These are phyloP conservation scores for Lindbergichthys nudifrons DNA, from an alignment of 2,797 vertebrate genomes.

Conservation along the genomic window DNA sequence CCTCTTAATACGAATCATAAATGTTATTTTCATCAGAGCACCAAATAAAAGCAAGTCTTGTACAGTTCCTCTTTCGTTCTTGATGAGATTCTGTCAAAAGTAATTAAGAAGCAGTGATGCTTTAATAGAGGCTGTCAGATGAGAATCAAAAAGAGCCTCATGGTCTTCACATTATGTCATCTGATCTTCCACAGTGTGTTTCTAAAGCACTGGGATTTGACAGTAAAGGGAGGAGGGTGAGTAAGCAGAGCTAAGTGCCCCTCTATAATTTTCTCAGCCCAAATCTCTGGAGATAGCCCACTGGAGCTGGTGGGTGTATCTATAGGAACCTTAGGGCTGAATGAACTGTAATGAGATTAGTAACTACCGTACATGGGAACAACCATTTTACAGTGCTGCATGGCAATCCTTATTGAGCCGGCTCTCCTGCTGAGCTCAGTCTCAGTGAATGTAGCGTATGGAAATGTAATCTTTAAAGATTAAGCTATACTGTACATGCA, in stretches of 20 bases:
- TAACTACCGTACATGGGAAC: conserved; percentile 67
- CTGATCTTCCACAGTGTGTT: conserved; percentile 58
- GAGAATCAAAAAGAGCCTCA: conserved; percentile 38
- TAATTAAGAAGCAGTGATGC: conserved; percentile 29
- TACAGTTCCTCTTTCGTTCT: not conserved
- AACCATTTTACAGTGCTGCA: conserved; percentile 59
- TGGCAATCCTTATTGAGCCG: conserved; percentile 42
- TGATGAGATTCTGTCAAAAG: conserved; percentile 20
- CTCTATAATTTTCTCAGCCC: conserved; percentile 70
- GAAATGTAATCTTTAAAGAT: conserved; percentile 47
- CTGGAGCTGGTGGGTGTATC: conserved; percentile 66
- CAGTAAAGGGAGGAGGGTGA: conserved; percentile 51
- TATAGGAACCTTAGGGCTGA: conserved; percentile 63
- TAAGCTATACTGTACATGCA: conserved; percentile 7
- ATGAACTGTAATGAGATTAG: conserved; percentile 76
- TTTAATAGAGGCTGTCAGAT: conserved; percentile 46
- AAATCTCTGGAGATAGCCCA: conserved; percentile 65
- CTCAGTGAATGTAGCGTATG: conserved; percentile 21
- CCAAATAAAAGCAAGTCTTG: conserved; percentile 1
- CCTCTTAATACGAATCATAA: not conserved
- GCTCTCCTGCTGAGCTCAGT: conserved; percentile 40
- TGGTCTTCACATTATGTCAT: conserved; percentile 52
- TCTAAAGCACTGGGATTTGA: conserved; percentile 58
- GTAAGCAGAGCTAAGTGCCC: conserved; percentile 72
- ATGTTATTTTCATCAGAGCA: conserved; percentile 2